Conservation (phyloP, 2,113 vertebrate species). For the Choloepus hoffmanni region DNA sequence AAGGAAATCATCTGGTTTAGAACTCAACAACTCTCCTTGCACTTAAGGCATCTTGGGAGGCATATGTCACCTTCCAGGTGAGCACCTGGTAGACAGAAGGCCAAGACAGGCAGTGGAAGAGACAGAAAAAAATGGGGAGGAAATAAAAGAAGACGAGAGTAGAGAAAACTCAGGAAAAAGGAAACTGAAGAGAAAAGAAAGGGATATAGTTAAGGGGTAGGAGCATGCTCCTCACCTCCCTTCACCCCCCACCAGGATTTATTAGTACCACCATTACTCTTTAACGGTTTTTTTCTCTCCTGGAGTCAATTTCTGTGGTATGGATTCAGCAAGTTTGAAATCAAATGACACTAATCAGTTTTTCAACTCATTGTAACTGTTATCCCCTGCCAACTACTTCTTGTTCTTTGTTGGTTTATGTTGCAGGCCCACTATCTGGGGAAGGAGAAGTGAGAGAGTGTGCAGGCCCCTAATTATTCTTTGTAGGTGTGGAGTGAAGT, state of each 20-base stretch:
- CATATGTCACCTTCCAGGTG: background rate
- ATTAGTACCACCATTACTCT: background rate
- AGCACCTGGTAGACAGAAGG: background rate
- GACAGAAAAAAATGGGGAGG: no score
- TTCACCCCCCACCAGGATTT: background rate
- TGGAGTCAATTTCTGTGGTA: background rate
- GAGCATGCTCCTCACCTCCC: background rate
- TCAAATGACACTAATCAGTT: slow-evolving; percentile 29
- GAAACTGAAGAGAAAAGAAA: slow-evolving; percentile 47
- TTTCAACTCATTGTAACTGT: background rate
- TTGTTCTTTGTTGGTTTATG: background rate
- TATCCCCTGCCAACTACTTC: background rate
- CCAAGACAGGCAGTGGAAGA: background rate
- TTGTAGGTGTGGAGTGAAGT: background rate
- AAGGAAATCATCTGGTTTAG: background rate
- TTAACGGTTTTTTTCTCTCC: background rate
- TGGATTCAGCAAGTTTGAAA: slow-evolving; percentile 44
- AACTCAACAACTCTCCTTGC: background rate
- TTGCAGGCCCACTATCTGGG: background rate
- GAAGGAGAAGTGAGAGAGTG: background rate
- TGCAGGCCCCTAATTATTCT: slow-evolving; percentile 15
- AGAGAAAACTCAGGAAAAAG: background rate
- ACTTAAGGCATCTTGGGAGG: background rate
- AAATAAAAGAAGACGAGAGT: background rate
- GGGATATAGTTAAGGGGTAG: background rate